phyloP scores from a whole-genome alignment of 2,888 invertebrate genomes.

The Polydrusus pterygomalis region DNA sequence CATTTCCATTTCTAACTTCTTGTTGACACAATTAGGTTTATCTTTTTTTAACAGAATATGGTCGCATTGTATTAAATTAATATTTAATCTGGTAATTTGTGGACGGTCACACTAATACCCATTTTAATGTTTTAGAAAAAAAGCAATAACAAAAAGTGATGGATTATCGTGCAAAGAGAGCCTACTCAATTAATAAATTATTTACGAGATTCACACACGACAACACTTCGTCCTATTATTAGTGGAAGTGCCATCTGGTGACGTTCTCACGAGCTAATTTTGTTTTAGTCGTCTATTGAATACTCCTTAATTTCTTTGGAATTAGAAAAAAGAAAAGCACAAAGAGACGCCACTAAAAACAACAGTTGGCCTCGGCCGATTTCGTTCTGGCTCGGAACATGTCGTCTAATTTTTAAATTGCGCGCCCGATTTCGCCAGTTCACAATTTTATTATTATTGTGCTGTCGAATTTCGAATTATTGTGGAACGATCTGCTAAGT shows the following conservation, averaged over 20 bases:
- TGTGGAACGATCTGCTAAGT: no score
- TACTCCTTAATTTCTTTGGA: neutral
- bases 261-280: conserved; percentile 54
- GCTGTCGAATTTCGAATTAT: no score
- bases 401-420: no score
- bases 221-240: conserved; percentile 53
- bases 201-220: conserved; percentile 57
- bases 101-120: conserved; percentile 18
- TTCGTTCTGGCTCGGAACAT: no score
- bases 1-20: no score
- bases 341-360: no score
- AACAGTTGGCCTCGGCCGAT: no score
- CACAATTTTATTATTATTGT: no score
- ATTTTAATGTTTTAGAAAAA: conserved; percentile 40
- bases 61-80: neutral
- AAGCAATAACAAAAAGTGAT: conserved; percentile 42
- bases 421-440: no score
- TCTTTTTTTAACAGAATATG: no score
- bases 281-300: conserved; percentile 27
- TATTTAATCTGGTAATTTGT: conserved; percentile 9
- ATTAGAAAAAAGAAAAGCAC: no score
- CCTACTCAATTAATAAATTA: conserved; percentile 56
- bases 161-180: conserved; percentile 53
- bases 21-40: no score
- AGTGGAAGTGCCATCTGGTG: conserved; percentile 47